These are phyloP conservation scores for Xanthorhoe spadicearia DNA, from an alignment of 2,888 invertebrate species.

Conservation along the genomic window DNA sequence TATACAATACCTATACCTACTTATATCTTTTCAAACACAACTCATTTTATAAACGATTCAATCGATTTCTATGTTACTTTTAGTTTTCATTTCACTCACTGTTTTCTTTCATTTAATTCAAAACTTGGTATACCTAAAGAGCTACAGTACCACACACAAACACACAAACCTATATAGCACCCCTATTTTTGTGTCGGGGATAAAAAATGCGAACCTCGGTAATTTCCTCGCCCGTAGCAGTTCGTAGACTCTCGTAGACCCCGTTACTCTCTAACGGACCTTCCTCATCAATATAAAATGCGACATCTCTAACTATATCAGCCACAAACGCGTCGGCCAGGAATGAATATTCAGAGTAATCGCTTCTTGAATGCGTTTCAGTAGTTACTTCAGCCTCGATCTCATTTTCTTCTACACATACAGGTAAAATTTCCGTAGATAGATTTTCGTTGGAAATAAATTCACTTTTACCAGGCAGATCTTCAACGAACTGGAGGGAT, in stretches of 20 bases:
- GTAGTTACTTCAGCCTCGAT: constrained; percentile 36
- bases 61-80: too few relatives aligned
- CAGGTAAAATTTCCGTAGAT: constrained; percentile 31
- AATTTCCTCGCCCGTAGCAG: constrained; percentile 45
- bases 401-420: constrained; percentile 42
- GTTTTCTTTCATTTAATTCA: too few relatives aligned
- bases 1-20: too few relatives aligned
- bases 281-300: constrained; percentile 56
- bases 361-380: constrained; percentile 46
- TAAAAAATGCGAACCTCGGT: constrained; percentile 34
- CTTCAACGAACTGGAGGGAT: constrained; percentile 49
- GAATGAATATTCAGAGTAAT: constrained; percentile 63
- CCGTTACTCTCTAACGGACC: constrained; percentile 35
- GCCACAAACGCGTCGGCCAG: constrained; percentile 56
- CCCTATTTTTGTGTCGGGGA: too few relatives aligned
- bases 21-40: too few relatives aligned
- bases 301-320: constrained; percentile 52
- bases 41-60: too few relatives aligned
- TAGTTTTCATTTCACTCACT: too few relatives aligned
- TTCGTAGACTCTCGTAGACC: constrained; percentile 38
- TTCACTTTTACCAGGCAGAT: constrained; percentile 14
- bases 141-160: too few relatives aligned
- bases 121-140: too few relatives aligned
- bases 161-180: too few relatives aligned
- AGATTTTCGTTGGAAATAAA: constrained; percentile 16